Conservation (phyloP, 1,140 invertebrate species). For the Drosophila sechellia region DNA sequence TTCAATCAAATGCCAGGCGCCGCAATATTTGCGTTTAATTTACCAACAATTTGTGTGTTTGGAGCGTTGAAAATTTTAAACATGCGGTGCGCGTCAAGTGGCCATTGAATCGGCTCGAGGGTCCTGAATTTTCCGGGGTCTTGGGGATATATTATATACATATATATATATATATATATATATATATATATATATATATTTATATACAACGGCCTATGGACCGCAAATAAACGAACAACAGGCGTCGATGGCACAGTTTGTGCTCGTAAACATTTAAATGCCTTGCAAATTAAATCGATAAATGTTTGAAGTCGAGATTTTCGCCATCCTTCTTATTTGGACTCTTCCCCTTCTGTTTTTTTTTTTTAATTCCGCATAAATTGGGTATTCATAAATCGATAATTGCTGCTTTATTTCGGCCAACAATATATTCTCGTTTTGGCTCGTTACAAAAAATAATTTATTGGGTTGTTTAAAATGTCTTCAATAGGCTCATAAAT, state of each 20-base stretch:
- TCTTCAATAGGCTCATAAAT: constrained; percentile 4
- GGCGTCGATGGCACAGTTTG: constrained; percentile 22
- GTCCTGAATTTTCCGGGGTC: neutral
- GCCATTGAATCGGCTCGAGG: constrained; percentile 42
- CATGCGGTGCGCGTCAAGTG: constrained; percentile 61
- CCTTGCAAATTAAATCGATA: constrained; percentile 46
- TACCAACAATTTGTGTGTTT: constrained; percentile 64
- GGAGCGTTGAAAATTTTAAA: constrained; percentile 57
- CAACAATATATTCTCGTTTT: constrained; percentile 13
- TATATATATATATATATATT: neutral
- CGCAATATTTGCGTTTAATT: constrained; percentile 64
- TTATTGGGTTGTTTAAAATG: constrained; percentile 2
- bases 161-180: neutral
- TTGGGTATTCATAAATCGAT: constrained; percentile 34
- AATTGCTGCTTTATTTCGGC: constrained; percentile 21
- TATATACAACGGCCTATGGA: neutral
- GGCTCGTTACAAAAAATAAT: neutral
- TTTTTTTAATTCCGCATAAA: neutral
- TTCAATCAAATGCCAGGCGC: constrained; percentile 62
- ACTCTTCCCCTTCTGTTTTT: neutral
- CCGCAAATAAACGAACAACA: constrained; percentile 17
- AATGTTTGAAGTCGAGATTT: constrained; percentile 37
- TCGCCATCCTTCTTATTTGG: neutral
- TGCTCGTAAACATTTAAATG: constrained; percentile 46
- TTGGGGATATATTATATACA: neutral